Base-by-base conservation (phyloP, 2,888 invertebrate species). In the Mythimna albipuncta region DNA sequence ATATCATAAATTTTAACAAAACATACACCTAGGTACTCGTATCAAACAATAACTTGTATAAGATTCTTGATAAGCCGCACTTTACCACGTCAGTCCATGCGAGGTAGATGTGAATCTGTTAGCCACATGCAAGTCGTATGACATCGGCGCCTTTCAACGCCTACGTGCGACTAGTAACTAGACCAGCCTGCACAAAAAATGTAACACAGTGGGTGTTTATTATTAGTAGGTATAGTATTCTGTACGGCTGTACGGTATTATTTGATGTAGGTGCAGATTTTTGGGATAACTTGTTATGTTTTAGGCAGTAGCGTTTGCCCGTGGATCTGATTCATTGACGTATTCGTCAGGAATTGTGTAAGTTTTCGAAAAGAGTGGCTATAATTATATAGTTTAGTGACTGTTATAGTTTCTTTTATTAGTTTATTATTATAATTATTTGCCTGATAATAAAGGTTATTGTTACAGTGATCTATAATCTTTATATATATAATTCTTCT, bases 141-240 rank as follows among this genome's bases (percentile, higher is more conserved):
- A 44, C 59, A 32, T 13, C 68, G 77, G 72, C 59, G 52, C 65
- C 77, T 81, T 79, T n/a, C 52, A 50, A 69, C 77, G 68, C 79
- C 81, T 59, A 79, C 81, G n/a, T 47, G 52, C 72, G 10, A 66
- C 57, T 19, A 5, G 35, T 59, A 77, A 79, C 67, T 79, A 63
- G 81, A 68, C 68, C 55, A 32, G 26, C 3, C 52, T 21, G 13
- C 4, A 69, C 57, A 81, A 81, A 81, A 77, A 79, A 66, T 41
- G 0, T 50, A 68, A 65, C 47, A 66, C 55, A 69, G 19, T 54
- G 21, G 19, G 16, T 62, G 26, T 38, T 64, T 78, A 77, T 64
- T 74, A 32, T 44, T 77, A 62, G 41, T n/a, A n/a, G n/a, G n/a
- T 63, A 55, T 62, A 26, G 64, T 47, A 64, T 55, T 35, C 32